Base-by-base conservation (phyloP, 2,888 invertebrate genomes). In the Spodoptera exigua region DNA sequence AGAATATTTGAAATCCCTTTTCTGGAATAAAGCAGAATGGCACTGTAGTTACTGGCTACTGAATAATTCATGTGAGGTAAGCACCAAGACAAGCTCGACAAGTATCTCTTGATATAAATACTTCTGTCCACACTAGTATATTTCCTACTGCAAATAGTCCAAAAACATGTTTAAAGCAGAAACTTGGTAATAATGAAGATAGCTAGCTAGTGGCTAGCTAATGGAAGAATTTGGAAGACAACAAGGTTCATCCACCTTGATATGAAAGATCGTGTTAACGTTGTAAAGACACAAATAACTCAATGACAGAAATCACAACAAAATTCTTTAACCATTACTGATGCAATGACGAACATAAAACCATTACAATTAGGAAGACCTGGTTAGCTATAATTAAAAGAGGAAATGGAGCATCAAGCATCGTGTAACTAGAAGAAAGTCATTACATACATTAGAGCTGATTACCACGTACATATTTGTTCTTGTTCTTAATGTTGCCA, bases 31-130 rank as follows among this genome's bases (percentile, higher is more conserved):
- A 78, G 62, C 61, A 70, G 71, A 80, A 80, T 80, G 70, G 27
- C 27, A 7, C 27, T 70, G 80, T 76, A 78, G 70, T 73, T 66
- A 57, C 65, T 69, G 32, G 18, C 70, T 74, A 40, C 71, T 84
- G 78, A 80, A 84, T 84, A 72, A 83, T 84, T 84, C 81, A 84
- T 82, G 63, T 62, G 65, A 74, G 69, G 74, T 66, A 66, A 79
- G 77, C 70, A 70, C 63, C 65, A 78, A 71, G 79, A 77, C 81
- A 66, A 77, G 70, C 58, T 64, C 61, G 71, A 73, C 73, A 66
- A 80, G 74, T 79, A 79, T 57, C 66, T 47, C 45, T 51, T 48
- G 58, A 70, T 70, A 69, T 71, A 69, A 70, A 76, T 65, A 62
- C 40, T 51, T 34, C 39, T 37, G 39, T 37, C 17, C 48, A 43